Base-by-base conservation (phyloP, 1,140 invertebrate species). In the Drosophila tani region DNA sequence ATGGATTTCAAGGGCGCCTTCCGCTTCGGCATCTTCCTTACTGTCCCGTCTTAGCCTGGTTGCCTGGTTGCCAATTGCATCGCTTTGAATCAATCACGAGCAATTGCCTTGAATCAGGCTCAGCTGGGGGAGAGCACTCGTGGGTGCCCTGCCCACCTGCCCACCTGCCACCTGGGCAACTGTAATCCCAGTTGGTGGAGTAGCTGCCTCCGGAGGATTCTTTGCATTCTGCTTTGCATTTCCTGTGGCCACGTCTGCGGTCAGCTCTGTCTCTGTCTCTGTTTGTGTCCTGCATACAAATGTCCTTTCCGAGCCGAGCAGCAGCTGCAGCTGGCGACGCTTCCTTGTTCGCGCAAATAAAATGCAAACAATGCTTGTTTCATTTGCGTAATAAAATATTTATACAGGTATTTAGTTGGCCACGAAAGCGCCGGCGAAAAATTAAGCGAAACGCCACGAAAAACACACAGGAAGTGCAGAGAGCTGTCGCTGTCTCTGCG, bases 301-400 rank as follows among this genome's bases (percentile, higher is more conserved):
- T 79, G 64, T 69, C 51, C 50, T 51, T 40, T 32, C 41, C 50
- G 29, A 32, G 29, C 29, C 3, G 32, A 14, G 14, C 14, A 14
- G 49, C 53, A 35, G 43, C 24, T 66, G 60, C 60, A 75, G 14
- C 59, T 65, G 43, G 59, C 45, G 38, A 38, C 41, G 50, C 15
- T 53, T 70, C 69, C 74, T 65, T 59, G 71, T 45, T 55, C 73
- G 63, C 41, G 79, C 62, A 88, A 88, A 84, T 83, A 84, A 87
- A 87, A 88, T 87, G 84, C 84, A 87, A 87, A 87, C 83, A 87
- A 81, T 81, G 81, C 84, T 84, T 87, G 84, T 87, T 88, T 87
- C 83, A 87, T 87, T 87, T 87, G 80, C 84, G 84, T 87, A 87
- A 83, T 87, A 87, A 87, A 87, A 87, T 88, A 87, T 87, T 87